Percentiles rank a stretch among this genome's conserved stretches.
These are phyloP conservation scores for Anguilla marmorata DNA, from an alignment of 2,797 vertebrate species.

Conservation along the genomic window DNA sequence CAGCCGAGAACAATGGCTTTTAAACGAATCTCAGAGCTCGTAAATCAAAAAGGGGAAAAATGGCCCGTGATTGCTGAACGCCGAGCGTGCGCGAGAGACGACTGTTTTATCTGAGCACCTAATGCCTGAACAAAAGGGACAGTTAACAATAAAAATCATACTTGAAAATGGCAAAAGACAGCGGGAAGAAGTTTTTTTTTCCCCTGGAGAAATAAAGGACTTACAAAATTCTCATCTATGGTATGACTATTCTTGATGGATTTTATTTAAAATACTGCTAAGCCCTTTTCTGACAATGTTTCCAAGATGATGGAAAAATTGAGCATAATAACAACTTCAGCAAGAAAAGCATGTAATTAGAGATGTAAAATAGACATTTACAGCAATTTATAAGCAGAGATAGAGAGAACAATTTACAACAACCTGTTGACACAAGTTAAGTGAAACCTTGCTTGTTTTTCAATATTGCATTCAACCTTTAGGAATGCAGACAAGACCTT, in stretches of 20 bases:
- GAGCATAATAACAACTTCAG: slow-evolving; percentile 25
- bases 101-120: slow-evolving; percentile 70
- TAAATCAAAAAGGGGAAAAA: slow-evolving; percentile 76
- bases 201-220: slow-evolving; percentile 3
- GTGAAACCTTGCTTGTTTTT: slow-evolving; percentile 29
- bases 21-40: slow-evolving; percentile 77
- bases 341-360: slow-evolving; percentile 68
- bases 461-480: slow-evolving; percentile 6
- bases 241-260: neutral
- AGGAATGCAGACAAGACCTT: slow-evolving; percentile 14
- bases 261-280: slow-evolving; percentile 13
- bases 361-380: slow-evolving; percentile 63
- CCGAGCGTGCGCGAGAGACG: slow-evolving; percentile 51
- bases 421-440: slow-evolving; percentile 38
- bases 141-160: slow-evolving; percentile 66
- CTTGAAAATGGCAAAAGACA: slow-evolving; percentile 66
- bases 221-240: neutral
- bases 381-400: slow-evolving; percentile 54
- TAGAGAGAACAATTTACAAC: slow-evolving; percentile 28
- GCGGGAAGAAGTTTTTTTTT: neutral
- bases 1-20: slow-evolving; percentile 77
- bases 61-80: slow-evolving; percentile 70
- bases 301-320: slow-evolving; percentile 24
- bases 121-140: slow-evolving; percentile 74
- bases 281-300: slow-evolving; percentile 16